A percentile compares a stretch with the other conserved stretches of the same genome.
phyloP scores from a whole-genome alignment of 1,140 invertebrate species.

The Cotesia glomerata region DNA sequence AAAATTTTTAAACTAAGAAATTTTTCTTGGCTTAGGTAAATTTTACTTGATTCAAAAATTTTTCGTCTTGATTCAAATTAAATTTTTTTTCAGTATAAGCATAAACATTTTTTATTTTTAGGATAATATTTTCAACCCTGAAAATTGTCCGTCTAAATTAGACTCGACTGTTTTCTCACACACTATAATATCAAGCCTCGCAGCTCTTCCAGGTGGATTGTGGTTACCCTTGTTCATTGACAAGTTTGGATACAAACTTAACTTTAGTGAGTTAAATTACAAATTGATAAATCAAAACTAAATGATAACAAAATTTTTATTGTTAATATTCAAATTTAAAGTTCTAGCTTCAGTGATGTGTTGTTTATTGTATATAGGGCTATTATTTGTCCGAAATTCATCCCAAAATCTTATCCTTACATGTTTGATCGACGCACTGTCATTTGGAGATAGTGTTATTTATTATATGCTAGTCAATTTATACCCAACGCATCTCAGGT shows the following conservation, averaged over 20 bases:
- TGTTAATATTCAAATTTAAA: constrained; percentile 38
- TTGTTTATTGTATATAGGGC: constrained; percentile 51
- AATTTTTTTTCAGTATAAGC: neutral
- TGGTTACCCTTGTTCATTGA: constrained; percentile 55
- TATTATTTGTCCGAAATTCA: constrained; percentile 60
- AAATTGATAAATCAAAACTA: too few species aligned
- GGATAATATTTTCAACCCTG: constrained; percentile 22
- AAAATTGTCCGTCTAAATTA: constrained; percentile 42
- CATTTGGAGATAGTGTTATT: constrained; percentile 50
- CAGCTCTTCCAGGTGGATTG: constrained; percentile 55
- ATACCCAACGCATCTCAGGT: constrained; percentile 60
- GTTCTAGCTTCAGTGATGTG: constrained; percentile 57
- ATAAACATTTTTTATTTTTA: neutral
- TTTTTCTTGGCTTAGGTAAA: too few species aligned
- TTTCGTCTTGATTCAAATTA: too few species aligned
- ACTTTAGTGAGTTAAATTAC: constrained; percentile 36
- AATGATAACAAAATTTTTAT: constrained; percentile 7
- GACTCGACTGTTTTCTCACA: constrained; percentile 51
- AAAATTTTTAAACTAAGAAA: too few species aligned
- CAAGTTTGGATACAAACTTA: constrained; percentile 53
- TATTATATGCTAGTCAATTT: constrained; percentile 55
- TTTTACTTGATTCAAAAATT: too few species aligned
- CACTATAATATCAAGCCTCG: constrained; percentile 51
- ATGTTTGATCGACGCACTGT: constrained; percentile 55
- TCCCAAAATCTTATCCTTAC: constrained; percentile 58